These are phyloP conservation scores for Hassar affinis DNA, from an alignment of 2,113 vertebrate species.

Conservation along the genomic window DNA sequence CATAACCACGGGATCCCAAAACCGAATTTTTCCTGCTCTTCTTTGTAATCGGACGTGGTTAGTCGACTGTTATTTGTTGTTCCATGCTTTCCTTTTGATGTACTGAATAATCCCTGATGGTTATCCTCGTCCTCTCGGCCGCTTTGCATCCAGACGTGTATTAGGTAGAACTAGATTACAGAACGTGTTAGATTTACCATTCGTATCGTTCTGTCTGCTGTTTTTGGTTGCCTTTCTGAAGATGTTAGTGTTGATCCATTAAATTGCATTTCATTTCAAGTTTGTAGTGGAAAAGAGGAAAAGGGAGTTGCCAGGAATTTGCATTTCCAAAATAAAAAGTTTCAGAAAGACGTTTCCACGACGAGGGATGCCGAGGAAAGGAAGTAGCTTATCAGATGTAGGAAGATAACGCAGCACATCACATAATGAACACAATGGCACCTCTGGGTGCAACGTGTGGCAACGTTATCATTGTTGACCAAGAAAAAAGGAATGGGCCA, in stretches of 20 bases:
- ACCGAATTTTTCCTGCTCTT: background rate
- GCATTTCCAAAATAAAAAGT: constrained; percentile 20
- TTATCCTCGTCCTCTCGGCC: constrained; percentile 30
- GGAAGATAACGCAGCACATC: constrained; percentile 71
- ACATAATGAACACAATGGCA: constrained; percentile 39
- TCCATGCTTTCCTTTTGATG: constrained; percentile 18
- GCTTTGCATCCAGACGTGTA: constrained; percentile 29
- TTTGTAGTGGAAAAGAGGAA: constrained; percentile 17
- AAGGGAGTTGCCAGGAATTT: constrained; percentile 4
- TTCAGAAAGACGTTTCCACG: constrained; percentile 14
- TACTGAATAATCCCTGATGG: constrained; percentile 44
- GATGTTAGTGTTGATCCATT: background rate
- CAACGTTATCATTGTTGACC: constrained; percentile 29
- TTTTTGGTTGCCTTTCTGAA: constrained; percentile 27
- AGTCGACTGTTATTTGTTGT: constrained; percentile 2
- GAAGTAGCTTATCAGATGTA: constrained; percentile 51
- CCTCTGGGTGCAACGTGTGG: background rate
- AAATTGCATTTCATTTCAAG: constrained; percentile 18
- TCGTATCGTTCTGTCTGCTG: background rate
- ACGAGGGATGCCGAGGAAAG: constrained; percentile 16
- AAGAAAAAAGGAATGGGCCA: constrained; percentile 30
- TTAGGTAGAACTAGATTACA: constrained; percentile 57
- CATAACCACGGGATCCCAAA: background rate
- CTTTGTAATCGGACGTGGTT: background rate
- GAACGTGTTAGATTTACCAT: constrained; percentile 40